Percentiles rank a stretch among this genome's conserved stretches.
Evolutionary conservation across 1,140 invertebrate genomes (phyloP).

Genomic region (Heterodera schachtii): DNA sequence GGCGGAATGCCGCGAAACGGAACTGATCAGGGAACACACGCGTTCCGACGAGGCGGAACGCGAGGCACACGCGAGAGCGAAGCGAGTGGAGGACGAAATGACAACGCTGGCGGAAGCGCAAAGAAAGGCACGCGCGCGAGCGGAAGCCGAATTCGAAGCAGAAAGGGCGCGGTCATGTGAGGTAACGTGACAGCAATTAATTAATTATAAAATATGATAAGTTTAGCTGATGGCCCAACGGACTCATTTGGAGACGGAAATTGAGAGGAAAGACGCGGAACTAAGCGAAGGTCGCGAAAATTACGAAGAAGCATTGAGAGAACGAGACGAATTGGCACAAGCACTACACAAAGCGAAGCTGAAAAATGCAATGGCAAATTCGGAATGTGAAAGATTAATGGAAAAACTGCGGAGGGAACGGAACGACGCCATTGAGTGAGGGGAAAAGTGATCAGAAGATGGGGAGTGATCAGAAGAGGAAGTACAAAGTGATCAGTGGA

Average conservation of each 20-base stretch:
- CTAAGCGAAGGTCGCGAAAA: neutral
- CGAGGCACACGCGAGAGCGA: neutral
- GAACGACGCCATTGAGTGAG: neutral
- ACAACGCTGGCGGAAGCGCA: neutral
- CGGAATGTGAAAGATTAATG: neutral
- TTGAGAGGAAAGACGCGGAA: neutral
- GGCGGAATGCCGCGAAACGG: neutral
- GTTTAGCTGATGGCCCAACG: neutral
- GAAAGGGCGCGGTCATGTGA: neutral
- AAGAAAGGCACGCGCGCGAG: neutral
- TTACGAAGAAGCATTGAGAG: neutral
- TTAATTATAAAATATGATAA: neutral
- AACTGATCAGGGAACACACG: neutral
- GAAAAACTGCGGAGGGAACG: neutral
- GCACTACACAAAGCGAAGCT: neutral
- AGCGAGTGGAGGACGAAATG: conserved; percentile 10
- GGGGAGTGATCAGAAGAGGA: too few species aligned
- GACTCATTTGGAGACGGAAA: neutral
- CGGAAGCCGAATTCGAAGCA: neutral
- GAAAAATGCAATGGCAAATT: neutral
- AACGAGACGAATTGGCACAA: neutral
- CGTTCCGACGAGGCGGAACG: conserved; percentile 2
- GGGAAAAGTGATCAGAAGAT: too few species aligned
- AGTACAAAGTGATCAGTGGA: too few species aligned
- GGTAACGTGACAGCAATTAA: neutral